Base-by-base conservation (phyloP, 2,888 invertebrate genomes). In the Gryllus longicercus region DNA sequence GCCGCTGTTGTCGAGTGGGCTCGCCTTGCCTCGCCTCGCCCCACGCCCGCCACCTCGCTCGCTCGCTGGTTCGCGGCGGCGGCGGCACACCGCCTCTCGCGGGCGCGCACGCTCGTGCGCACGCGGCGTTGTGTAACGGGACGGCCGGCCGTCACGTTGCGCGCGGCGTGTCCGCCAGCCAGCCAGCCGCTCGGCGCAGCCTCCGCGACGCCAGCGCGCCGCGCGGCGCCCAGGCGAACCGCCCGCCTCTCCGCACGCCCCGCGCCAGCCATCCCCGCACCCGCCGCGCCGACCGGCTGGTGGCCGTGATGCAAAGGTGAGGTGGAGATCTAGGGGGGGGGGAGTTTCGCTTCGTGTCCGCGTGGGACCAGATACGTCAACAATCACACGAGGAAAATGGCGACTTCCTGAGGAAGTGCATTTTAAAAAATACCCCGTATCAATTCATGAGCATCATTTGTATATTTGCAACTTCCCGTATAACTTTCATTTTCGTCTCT, bases 41-140 rank as follows among this genome's bases (percentile, higher is more conserved):
- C 3, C 63, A 4, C 18, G 3, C 25, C 63, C 63, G 63, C 18
- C 16, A 2, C 2, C 16, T 14, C 51, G 11, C 12, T 51, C 51
- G 51, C 25, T 25, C 25, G 25, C 25, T 25, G 25, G 25, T 25
- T 25, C 25, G 25, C 25, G 25, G 25, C 25, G 25, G 25, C 25
- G 25, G 25, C 25, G 25, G 25, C 25, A 25, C 25, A 25, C 25
- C 25, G 25, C 25, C 25, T 25, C 25, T 25, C 25, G 25, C 25
- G 25, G 8, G 38, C 38, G 38, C 38, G 38, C 38, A 38, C 38
- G 38, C 38, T 38, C 38, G 38, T 38, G 38, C 63, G 63, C 63
- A 18, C 63, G n/a, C 63, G n/a, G 63, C 63, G 63, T 63, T 63
- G 63, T 63, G 63, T 63, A 63, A 63, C 63, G 63, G 63, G n/a